Base-by-base conservation (phyloP, 2,888 invertebrate genomes). In the Eurytoma adleriae region DNA sequence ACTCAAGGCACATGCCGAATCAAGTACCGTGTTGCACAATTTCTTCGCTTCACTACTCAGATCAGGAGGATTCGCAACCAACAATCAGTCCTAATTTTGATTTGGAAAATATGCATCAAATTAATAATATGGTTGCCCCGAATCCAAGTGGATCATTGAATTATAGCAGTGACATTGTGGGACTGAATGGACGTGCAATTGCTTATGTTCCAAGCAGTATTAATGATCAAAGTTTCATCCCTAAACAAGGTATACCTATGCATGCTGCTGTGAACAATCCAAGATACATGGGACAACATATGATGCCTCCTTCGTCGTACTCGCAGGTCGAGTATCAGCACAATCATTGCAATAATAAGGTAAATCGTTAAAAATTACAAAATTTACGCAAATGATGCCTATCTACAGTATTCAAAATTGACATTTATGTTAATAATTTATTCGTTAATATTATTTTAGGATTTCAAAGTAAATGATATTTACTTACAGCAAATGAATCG, bases 271-370 rank as follows among this genome's bases (percentile, higher is more conserved):
- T 59, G 52, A 67, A 68, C 57, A 78, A 73, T 52, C 75, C 70
- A 52, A 79, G 73, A 56, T 77, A 71, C 48, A 40, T 74, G 7
- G 59, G 24, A n/a, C 71, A 80, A 18, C 69, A 52, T 14, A 57
- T 64, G 4, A 27, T 80, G 18, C 64, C 75, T 1, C 62, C 77
- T 18, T 18, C 82, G 13, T 14, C 68, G 24, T 76, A 73, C 67
- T 52, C 76, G 64, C 80, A 76, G 67, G 77, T 79, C 59, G 81
- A 30, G 57, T 79, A 76, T 48, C 66, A 74, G 54, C 69, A 57
- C 14, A 62, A 71, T 67, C 40, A 74, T 72, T 62, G 16, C 57
- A 75, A 66, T 66, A 73, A 66, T 27, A 61, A 79, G 79, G 82
- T 82, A 82, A 66, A 64, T 0, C 59, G 14, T 54, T 30, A 54